A percentile compares a stretch with the other conserved stretches of the same genome.
Evolutionary conservation across 2,797 vertebrate species (phyloP).

Genomic region (Coendou prehensilis): DNA sequence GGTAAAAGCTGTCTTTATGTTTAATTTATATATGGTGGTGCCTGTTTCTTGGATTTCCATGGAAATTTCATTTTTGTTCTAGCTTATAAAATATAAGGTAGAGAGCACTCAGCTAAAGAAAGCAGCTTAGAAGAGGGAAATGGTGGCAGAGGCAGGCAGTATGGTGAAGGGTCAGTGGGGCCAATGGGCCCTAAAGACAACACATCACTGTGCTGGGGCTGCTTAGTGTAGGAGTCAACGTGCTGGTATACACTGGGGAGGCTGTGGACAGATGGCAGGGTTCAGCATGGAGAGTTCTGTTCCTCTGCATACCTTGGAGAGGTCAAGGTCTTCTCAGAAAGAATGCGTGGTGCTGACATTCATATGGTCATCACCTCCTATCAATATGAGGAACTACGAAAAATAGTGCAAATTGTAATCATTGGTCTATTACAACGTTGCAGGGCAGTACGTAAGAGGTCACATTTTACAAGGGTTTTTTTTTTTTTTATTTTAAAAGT

Average conservation of each 20-base stretch:
- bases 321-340: not conserved
- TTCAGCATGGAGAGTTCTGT: not conserved
- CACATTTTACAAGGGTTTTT: constrained; percentile 53
- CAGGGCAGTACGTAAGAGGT: not conserved
- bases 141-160: not conserved
- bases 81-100: not conserved
- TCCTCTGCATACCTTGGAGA: not conserved
- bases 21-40: not conserved
- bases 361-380: not conserved
- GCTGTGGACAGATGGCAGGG: not conserved
- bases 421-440: not conserved
- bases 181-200: not conserved
- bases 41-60: constrained; percentile 1
- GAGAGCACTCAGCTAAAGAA: not conserved
- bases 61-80: not conserved
- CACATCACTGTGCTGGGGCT: fast-evolving
- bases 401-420: not conserved
- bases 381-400: not conserved
- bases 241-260: too few species aligned
- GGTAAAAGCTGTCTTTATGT: not conserved
- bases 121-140: not conserved
- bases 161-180: not conserved
- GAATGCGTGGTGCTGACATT: not conserved
- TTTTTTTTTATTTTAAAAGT: constrained; percentile 43
- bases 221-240: not conserved